Percentiles rank a stretch among this genome's conserved stretches.
Evolutionary conservation across 2,888 invertebrate species (phyloP).

Genomic region (Chrysolina haemoptera): DNA sequence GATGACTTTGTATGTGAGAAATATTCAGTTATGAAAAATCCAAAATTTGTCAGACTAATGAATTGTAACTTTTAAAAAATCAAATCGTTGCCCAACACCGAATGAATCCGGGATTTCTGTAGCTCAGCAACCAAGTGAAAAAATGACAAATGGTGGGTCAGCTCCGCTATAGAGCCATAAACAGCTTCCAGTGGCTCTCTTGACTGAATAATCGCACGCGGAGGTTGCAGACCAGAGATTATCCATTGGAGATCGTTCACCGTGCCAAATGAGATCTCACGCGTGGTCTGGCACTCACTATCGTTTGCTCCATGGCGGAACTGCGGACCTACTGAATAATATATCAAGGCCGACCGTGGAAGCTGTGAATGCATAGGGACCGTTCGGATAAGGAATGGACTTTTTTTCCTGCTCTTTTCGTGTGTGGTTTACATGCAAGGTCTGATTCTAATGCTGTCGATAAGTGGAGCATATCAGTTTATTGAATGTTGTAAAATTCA

Average conservation of each 20-base stretch:
- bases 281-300: slow-evolving; percentile 33
- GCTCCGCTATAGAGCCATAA: slow-evolving; percentile 32
- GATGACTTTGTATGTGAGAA: too few species aligned
- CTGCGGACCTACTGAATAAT: slow-evolving; percentile 16
- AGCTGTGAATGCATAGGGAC: slow-evolving; percentile 9
- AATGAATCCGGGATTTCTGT: neutral
- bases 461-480: too few species aligned
- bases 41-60: too few species aligned
- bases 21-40: too few species aligned
- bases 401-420: neutral
- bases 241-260: slow-evolving; percentile 40
- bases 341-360: neutral
- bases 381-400: slow-evolving; percentile 11
- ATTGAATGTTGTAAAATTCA: too few species aligned
- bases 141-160: slow-evolving; percentile 28
- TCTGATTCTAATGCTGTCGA: neutral
- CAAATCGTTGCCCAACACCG: neutral
- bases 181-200: slow-evolving; percentile 29
- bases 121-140: neutral
- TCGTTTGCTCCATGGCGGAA: neutral
- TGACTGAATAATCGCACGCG: slow-evolving; percentile 30
- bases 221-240: slow-evolving; percentile 31
- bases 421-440: neutral
- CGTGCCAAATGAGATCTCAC: slow-evolving; percentile 38
- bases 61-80: neutral